A percentile compares a stretch with the other conserved stretches of the same genome.
Conservation (phyloP, 2,888 invertebrate genomes). For the Pterostichus madidus region DNA sequence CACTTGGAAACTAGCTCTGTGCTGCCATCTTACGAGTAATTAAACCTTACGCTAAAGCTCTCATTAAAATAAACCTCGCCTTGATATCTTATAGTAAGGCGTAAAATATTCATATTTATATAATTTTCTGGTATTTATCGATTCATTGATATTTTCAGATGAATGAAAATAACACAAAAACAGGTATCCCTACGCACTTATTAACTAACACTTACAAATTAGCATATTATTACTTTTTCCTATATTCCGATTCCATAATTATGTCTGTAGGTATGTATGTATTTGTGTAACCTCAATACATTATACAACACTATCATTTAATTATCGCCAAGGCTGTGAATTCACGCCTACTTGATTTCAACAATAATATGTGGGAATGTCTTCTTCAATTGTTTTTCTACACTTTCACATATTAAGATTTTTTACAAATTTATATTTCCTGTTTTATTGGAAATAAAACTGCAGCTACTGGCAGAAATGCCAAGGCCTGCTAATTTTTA, state of each 20-base stretch:
- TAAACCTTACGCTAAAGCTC: no score
- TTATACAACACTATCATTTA: constrained; percentile 44
- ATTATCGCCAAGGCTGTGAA: constrained; percentile 39
- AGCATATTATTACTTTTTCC: background rate
- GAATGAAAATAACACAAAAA: constrained; percentile 39
- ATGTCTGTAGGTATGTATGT: background rate
- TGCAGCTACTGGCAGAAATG: background rate
- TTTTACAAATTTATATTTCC: constrained; percentile 3
- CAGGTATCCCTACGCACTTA: constrained; percentile 23
- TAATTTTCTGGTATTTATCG: background rate
- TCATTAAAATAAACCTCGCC: no score
- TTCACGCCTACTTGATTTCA: constrained; percentile 15
- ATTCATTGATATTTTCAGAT: constrained; percentile 30
- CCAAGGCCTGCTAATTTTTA: background rate
- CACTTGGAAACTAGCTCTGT: no score
- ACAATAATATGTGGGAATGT: constrained; percentile 12
- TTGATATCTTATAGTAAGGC: background rate
- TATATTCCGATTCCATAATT: background rate
- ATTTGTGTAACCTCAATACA: constrained; percentile 37
- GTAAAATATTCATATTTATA: background rate
- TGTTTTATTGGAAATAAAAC: constrained; percentile 17
- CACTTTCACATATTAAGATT: constrained; percentile 33
- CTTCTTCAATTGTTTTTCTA: constrained; percentile 1
- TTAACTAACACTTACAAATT: background rate
- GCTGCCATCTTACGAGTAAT: no score